phyloP scores from a whole-genome alignment of 2,888 invertebrate species.

The Plagodis dolabraria region DNA sequence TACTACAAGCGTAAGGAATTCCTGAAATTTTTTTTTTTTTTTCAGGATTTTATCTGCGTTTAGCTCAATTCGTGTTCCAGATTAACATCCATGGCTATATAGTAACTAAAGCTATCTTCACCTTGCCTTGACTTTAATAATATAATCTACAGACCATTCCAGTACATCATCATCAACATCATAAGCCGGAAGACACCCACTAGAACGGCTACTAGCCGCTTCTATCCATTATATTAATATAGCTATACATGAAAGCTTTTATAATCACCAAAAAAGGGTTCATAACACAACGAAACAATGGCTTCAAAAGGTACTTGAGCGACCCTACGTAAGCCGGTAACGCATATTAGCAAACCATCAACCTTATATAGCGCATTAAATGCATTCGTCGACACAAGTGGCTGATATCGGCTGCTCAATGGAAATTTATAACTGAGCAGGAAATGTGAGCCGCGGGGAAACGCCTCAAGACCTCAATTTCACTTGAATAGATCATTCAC shows the following conservation, averaged over 20 bases:
- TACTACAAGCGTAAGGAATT: too few species aligned
- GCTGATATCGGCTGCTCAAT: slow-evolving; percentile 40
- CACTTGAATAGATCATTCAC: slow-evolving; percentile 41
- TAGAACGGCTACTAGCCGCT: too few species aligned
- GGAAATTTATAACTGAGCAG: slow-evolving; percentile 48
- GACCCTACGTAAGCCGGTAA: slow-evolving; percentile 13
- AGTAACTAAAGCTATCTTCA: too few species aligned
- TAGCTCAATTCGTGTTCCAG: too few species aligned
- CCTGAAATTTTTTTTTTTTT: too few species aligned
- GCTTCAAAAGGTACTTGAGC: neutral
- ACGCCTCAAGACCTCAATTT: slow-evolving; percentile 60
- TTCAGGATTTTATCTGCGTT: too few species aligned
- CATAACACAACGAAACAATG: slow-evolving; percentile 2
- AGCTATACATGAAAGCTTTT: neutral
- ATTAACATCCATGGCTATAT: too few species aligned
- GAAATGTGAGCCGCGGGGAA: slow-evolving; percentile 54
- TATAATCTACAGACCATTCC: too few species aligned
- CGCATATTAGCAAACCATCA: slow-evolving; percentile 34
- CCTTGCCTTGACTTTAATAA: too few species aligned
- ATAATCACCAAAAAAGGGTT: neutral
- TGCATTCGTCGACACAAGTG: slow-evolving; percentile 38
- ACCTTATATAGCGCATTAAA: slow-evolving; percentile 39
- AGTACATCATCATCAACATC: too few species aligned
- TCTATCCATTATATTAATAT: too few species aligned
- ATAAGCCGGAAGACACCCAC: too few species aligned